These are phyloP conservation scores for Apogon talboti DNA, from an alignment of 2,797 vertebrate species.

Conservation along the genomic window DNA sequence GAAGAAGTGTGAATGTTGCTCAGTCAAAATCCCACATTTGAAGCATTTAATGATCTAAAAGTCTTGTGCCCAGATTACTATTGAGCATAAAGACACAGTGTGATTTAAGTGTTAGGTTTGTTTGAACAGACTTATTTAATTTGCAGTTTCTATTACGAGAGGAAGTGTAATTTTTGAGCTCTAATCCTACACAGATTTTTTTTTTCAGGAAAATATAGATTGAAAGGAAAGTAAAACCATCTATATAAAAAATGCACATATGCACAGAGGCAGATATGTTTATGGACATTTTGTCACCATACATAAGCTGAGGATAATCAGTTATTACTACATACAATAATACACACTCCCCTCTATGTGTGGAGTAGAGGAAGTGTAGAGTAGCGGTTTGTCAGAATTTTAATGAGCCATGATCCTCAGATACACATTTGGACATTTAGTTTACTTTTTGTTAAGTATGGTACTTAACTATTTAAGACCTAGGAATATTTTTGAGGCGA, in stretches of 20 bases:
- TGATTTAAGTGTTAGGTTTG: constrained; percentile 28
- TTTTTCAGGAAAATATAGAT: neutral
- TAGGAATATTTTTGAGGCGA: no score
- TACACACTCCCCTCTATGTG: constrained; percentile 28
- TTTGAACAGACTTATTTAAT: constrained; percentile 20
- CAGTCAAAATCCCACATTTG: constrained; percentile 32
- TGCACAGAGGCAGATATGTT: no score
- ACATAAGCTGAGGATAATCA: neutral
- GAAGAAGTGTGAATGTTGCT: constrained; percentile 57
- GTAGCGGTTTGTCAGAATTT: constrained; percentile 19
- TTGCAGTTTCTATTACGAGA: constrained; percentile 26
- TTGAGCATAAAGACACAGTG: constrained; percentile 34
- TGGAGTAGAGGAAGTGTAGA: constrained; percentile 32
- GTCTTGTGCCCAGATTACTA: constrained; percentile 26
- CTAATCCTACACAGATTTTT: neutral
- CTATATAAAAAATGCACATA: no score
- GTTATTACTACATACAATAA: constrained; percentile 25
- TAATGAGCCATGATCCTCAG: constrained; percentile 30
- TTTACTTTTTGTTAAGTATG: no score
- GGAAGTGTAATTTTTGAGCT: constrained; percentile 7
- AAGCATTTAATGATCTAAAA: constrained; percentile 52
- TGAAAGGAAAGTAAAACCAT: no score
- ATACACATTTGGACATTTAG: constrained; percentile 22
- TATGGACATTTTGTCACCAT: no score
- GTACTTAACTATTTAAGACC: no score